Evolutionary conservation across 2,888 invertebrate genomes (phyloP), one percentile per base, ranked within the genome.

Genomic region (Pyrrhia umbra): DNA sequence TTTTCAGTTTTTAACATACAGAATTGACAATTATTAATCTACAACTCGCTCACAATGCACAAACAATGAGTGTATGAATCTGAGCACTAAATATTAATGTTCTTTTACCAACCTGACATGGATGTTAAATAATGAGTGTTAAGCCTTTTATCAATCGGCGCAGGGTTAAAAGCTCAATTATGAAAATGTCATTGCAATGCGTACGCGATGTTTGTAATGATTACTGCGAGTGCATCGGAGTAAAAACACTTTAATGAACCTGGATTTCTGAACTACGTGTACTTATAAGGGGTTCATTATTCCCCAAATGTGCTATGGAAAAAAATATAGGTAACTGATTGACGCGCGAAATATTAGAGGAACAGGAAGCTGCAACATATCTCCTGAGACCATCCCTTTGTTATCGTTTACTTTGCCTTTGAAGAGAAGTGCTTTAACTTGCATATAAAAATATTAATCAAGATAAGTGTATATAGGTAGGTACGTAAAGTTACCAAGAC

Each of bases 31-130:
- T 34, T n/a, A 5, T 13, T n/a, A 2, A 34, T 34, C 13, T 4
- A 34, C 5, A n/a, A 8, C 23, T 21, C 34, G 8, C 10, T 20
- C 6, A 3, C 16, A 16, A 8, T 25, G 15, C n/a, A 47, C 52
- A 42, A 47, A 46, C 34, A 46, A 8, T 9, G 4, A 25, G 16
- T 23, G 2, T 18, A 18, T 42, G 15, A 16, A 54, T 21, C 37
- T 39, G 67, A 50, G n/a, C 54, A 55, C 34, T 75, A 60, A 75
- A 69, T 55, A 60, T 75, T 75, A 10, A 75, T 68, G 47, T 39
- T 18, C 25, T 52, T 69, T 68, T 45, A 6, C 60, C 39, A 27
- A 6, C 34, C 18, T 4, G 30, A 52, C 57, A 50, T 54, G n/a
- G 39, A 69, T 57, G 57, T 50, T 42, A 69, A 69, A 70, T 75